These are phyloP conservation scores for Ceryle rudis DNA, from an alignment of 2,797 vertebrate species.

Conservation along the genomic window DNA sequence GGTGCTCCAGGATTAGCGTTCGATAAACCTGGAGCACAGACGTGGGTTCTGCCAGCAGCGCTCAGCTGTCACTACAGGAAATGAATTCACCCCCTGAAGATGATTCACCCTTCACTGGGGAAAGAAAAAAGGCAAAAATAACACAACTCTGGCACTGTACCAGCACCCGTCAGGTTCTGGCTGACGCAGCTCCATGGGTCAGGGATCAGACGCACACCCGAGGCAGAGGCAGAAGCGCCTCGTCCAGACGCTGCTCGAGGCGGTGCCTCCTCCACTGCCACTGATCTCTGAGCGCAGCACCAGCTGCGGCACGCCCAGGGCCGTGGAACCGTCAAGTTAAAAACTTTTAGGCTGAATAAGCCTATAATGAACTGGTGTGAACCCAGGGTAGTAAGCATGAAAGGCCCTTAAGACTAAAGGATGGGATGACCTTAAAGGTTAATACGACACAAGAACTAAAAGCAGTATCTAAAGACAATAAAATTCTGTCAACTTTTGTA, in stretches of 20 bases:
- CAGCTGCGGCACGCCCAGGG: too few species aligned
- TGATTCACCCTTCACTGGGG: not conserved
- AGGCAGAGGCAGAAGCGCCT: not conserved
- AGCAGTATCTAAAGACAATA: not conserved
- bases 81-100: not conserved
- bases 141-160: not conserved
- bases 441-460: not conserved
- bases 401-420: not conserved
- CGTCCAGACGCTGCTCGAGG: rapidly evolving
- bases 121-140: too few species aligned
- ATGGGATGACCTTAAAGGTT: not conserved
- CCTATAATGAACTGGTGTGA: too few species aligned
- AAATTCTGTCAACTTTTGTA: not conserved
- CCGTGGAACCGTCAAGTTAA: too few species aligned
- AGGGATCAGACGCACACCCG: not conserved
- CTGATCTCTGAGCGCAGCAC: too few species aligned
- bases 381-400: too few species aligned
- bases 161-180: not conserved
- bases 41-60: not conserved
- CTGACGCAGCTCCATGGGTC: not conserved
- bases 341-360: too few species aligned
- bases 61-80: not conserved
- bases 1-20: not conserved
- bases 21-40: not conserved
- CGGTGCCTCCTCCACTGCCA: too few species aligned